Base-by-base conservation (phyloP, 2,113 vertebrate genomes). In the Periophthalmodon schlosseri region DNA sequence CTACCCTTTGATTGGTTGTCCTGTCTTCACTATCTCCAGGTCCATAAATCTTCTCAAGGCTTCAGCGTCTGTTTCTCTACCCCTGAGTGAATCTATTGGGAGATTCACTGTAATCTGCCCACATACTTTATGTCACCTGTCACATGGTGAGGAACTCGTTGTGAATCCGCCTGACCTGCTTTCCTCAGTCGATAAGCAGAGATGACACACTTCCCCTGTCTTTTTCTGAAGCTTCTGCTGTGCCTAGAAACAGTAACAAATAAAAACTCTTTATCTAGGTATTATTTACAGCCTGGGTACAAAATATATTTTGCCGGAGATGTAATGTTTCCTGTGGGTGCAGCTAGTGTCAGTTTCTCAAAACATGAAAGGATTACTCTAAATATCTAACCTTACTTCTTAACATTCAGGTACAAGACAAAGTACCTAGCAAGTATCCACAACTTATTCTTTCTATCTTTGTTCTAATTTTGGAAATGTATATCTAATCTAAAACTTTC, bases 121-220 rank as follows among this genome's bases (percentile, higher is more conserved):
- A 76, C 84, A 54, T 81, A 64, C 64, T 84, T 80, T 74, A 84
- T 73, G 78, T 79, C 65, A 64, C 73, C 80, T 83, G 80, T 87
- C 82, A 75, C 34, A 67, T 80, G 6, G 68, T 81, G 69, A 87
- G 84, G 84, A 87, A 77, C 66, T 70, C 54, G 47, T 65, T 76
- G 18, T 70, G 61, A 15, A 33, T 46, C 46, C 34, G 49, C 68
- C 49, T 36, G 74, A 70, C 69, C 78, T 20, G 0, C 64, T 77
- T 57, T 16, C 46, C 23, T 7, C 18, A 44, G 68, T 57, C 8
- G 5, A 76, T 65, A 64, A 34, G 64, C 66, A 70, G 54, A 70
- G 54, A 74, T 54, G 70, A 70, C 64, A 73, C 74, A 83, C 71
- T 74, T 73, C 7, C 0, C 5, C 44, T 65, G 54, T 34, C 63